Conservation (phyloP, 2,113 vertebrate species). For the Chrysemys picta region DNA sequence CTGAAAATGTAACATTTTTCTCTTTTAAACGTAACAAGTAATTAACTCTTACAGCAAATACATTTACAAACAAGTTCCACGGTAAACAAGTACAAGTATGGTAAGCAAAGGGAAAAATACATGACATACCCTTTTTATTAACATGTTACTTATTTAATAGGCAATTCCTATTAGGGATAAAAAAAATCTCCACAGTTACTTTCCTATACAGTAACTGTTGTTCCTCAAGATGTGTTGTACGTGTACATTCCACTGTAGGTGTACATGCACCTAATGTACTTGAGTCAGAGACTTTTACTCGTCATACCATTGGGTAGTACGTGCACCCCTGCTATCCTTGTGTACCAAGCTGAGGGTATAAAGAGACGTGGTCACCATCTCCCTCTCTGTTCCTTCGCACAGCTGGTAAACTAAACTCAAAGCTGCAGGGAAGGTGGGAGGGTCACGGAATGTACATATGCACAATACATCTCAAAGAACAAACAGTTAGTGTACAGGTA, state of each 20-base stretch:
- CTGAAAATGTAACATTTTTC: conserved; percentile 22
- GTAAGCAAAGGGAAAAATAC: not conserved
- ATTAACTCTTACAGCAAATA: not conserved
- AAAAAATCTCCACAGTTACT: not conserved
- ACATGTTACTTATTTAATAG: not conserved
- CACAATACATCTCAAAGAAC: too few relatives aligned
- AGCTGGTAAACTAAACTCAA: not conserved
- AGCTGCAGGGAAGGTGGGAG: not conserved
- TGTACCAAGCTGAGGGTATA: not conserved
- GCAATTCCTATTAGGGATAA: not conserved
- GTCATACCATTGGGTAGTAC: not conserved
- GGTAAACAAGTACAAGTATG: not conserved
- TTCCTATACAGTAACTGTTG: not conserved
- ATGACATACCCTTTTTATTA: not conserved
- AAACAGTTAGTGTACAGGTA: too few relatives aligned
- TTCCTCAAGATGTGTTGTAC: not conserved
- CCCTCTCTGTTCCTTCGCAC: not conserved
- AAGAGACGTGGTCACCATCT: not conserved
- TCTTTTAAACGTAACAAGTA: not conserved
- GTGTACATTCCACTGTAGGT: not conserved
- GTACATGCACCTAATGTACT: not conserved
- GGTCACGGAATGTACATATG: not conserved
- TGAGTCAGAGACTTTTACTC: not conserved
- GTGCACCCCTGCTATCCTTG: not conserved
- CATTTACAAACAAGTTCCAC: not conserved